Base-by-base conservation (phyloP, 2,797 vertebrate genomes). In the Naso thynnoides region DNA sequence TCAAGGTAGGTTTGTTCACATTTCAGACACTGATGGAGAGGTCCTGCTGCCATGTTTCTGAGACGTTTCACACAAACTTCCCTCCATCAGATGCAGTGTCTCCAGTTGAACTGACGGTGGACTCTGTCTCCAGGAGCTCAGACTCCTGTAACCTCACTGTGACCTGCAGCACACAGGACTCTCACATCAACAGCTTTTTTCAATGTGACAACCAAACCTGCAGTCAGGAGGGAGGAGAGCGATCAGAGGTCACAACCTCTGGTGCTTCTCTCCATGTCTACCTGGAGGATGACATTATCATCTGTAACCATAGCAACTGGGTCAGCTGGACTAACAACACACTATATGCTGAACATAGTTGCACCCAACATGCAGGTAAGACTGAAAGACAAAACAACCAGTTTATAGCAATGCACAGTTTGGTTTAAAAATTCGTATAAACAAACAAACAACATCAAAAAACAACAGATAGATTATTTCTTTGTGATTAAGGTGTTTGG, bases 281-380 rank as follows among this genome's bases (percentile, higher is more conserved):
- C 44, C 19, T 80, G 64, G 42, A 4, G 11, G 59, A 79, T 11
- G 29, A 3, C 15, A 18, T 5, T 14, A 65, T 90, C 54, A 57
- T 72, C 70, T 92, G 90, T 79, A 81, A 84, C 76, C 65, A 91
- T 29, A 88, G 82, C 39, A 70, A 70, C 68, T 21, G 47, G 16
- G 76, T 85, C 65, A 88, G 73, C 78, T 53, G 53, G 75, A 68
- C 4, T 14, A 3, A 4, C 0, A 3, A 69, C 0, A 9, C 4
- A 3, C 5, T 15, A 27, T 8, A 7, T 13, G 2, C 10, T 8
- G 3, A 23, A 36, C 2, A 9, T 50, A 6, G 18, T 0, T 62
- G 59, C 31, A 0, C 0, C 0, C 6, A 0, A 42, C 3, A 2
- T 21, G 1, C 1, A 0, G 47, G 61, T 52, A 52, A 52, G 23